Base-by-base conservation (phyloP, 2,113 vertebrate genomes). In the Mastomys natalensis region DNA sequence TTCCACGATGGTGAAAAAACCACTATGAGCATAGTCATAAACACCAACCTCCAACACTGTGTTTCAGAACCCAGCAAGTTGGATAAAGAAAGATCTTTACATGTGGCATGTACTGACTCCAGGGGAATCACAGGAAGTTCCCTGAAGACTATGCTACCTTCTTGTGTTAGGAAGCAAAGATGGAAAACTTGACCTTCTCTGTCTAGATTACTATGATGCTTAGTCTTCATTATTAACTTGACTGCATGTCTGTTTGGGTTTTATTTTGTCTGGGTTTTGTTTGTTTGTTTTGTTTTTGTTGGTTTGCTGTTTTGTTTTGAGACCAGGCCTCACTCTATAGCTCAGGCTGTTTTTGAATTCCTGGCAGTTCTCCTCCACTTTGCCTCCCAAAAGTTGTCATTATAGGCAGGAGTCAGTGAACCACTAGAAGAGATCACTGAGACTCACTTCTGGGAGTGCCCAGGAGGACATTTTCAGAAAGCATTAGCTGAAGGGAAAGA, bases 171-270 rank as follows among this genome's bases (percentile, higher is more conserved):
- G 66, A 29, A 80, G 16, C 21, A 90, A 48, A 87, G 87, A 34
- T 43, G 31, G 48, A 96, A 95, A 55, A 81, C 74, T 9, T 74
- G n/a, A 70, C 64, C 48, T 94, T 93, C 55, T 51, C 34, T 81
- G 70, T 94, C 82, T 40, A 90, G 24, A 24, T 84, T 40, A 60
- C 40, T 84, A 26, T 40, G 22, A 40, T 60, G 55, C 7, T 82
- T 60, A 60, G 22, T 60, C 55, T 60, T 43, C 3, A 1, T 60
- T 26, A 26, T 60, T 60, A 60, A 26, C 80, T 82, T 29, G 80
- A 40, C 11, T 60, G 22, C 11, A 84, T 29, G 53, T 58, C 55
- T 40, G 55, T 29, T 60, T 15, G 5, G 22, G 22, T 53, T 53
- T 8, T 51, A 7, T 7, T 51, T 51, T 51, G 48, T 7, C 8